These are phyloP conservation scores for Apotomis turbidana DNA, from an alignment of 2,888 invertebrate species.

Conservation along the genomic window DNA sequence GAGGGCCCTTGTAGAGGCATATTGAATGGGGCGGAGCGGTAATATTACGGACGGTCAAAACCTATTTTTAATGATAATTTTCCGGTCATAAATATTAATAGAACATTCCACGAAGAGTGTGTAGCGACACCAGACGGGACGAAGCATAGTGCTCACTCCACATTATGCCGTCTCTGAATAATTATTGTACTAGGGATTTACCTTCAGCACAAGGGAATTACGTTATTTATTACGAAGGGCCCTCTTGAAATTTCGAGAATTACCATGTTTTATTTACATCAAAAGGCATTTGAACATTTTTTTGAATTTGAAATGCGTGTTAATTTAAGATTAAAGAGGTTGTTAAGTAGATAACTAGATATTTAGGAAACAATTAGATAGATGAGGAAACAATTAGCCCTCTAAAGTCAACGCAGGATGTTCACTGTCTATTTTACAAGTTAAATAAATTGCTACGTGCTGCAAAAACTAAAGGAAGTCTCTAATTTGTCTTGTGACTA, in stretches of 20 bases:
- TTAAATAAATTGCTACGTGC: conserved; percentile 1
- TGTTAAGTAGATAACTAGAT: background rate
- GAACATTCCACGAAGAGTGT: conserved; percentile 65
- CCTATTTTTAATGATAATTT: conserved; percentile 77
- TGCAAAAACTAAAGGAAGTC: background rate
- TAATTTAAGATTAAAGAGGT: conserved; percentile 6
- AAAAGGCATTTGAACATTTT: conserved; percentile 13
- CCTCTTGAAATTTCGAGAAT: conserved; percentile 17
- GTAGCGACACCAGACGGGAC: conserved; percentile 49
- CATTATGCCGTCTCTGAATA: conserved; percentile 26
- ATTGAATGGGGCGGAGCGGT: conserved; percentile 65
- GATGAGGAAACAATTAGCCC: background rate
- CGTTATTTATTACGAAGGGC: conserved; percentile 25
- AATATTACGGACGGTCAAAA: conserved; percentile 67
- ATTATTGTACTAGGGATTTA: conserved; percentile 32
- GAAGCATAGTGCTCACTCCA: conserved; percentile 24
- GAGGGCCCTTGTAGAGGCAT: conserved; percentile 52
- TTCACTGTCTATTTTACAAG: conserved; percentile 6
- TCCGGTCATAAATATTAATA: conserved; percentile 79
- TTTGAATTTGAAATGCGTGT: conserved; percentile 14
- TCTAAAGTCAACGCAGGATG: background rate
- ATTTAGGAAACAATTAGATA: background rate
- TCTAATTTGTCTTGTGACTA: conserved; percentile 11
- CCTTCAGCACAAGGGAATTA: conserved; percentile 18
- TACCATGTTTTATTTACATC: conserved; percentile 26